Conservation (phyloP, 2,888 invertebrate genomes). For the Melieria omissa region DNA sequence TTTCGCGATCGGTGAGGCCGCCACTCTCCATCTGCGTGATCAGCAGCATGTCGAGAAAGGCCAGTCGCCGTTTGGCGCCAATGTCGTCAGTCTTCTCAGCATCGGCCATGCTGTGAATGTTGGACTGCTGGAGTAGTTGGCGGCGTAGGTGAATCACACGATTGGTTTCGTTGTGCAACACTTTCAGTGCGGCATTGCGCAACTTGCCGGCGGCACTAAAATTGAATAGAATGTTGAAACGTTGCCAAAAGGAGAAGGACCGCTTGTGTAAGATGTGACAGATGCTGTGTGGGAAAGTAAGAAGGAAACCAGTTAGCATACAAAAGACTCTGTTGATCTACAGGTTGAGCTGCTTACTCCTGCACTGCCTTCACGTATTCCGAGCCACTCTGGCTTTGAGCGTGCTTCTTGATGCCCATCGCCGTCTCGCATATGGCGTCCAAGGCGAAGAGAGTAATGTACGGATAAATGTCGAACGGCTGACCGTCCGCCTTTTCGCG, state of each 20-base stretch:
- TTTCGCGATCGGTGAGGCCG: slow-evolving; percentile 67
- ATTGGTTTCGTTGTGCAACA: slow-evolving; percentile 60
- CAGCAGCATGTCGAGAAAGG: slow-evolving; percentile 69
- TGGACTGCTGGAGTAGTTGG: slow-evolving; percentile 51
- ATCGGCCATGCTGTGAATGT: slow-evolving; percentile 46
- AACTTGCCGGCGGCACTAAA: slow-evolving; percentile 48
- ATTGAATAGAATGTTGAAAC: slow-evolving; percentile 53
- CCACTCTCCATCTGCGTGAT: slow-evolving; percentile 67
- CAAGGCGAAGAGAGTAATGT: slow-evolving; percentile 67
- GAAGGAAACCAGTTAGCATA: not conserved
- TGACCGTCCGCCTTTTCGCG: slow-evolving; percentile 66
- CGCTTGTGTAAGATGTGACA: slow-evolving; percentile 58
- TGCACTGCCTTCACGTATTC: slow-evolving; percentile 79
- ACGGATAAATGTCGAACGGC: slow-evolving; percentile 71
- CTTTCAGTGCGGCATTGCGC: slow-evolving; percentile 48
- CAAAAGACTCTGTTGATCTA: not conserved
- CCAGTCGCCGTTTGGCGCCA: slow-evolving; percentile 63
- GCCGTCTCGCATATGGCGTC: slow-evolving; percentile 73
- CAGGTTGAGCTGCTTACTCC: slow-evolving; percentile 69
- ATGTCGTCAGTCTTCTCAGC: slow-evolving; percentile 48
- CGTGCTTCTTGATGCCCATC: slow-evolving; percentile 82
- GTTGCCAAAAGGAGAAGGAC: slow-evolving; percentile 62
- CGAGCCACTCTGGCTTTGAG: slow-evolving; percentile 75
- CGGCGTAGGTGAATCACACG: slow-evolving; percentile 59
- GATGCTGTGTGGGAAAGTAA: slow-evolving; percentile 49